Evolutionary conservation across 2,888 invertebrate species (phyloP).

Genomic region (Magallana nippona): DNA sequence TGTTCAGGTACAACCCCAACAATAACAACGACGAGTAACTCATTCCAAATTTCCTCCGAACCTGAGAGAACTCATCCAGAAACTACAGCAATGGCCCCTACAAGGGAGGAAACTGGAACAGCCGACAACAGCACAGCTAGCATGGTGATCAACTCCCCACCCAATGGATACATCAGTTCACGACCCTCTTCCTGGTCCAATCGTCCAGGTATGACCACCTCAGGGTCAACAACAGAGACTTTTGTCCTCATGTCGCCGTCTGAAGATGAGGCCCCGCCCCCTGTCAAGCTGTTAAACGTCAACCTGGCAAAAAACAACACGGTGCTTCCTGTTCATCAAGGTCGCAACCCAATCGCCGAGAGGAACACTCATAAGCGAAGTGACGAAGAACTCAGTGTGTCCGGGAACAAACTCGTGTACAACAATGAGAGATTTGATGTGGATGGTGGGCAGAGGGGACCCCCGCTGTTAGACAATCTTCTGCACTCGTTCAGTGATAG

Average conservation of each 20-base stretch:
- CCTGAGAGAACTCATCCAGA: constrained; percentile 40
- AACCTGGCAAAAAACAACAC: constrained; percentile 67
- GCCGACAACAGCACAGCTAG: constrained; percentile 52
- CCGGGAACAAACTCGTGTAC: constrained; percentile 65
- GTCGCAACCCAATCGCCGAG: constrained; percentile 90
- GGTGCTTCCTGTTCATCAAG: constrained; percentile 89
- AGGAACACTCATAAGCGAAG: constrained; percentile 85
- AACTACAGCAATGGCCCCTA: constrained; percentile 57
- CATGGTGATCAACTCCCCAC: constrained; percentile 45
- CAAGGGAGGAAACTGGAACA: constrained; percentile 35
- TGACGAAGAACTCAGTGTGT: constrained; percentile 81
- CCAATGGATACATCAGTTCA: constrained; percentile 43
- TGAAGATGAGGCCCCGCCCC: constrained; percentile 77
- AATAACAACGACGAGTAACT: constrained; percentile 80
- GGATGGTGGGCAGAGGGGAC: constrained; percentile 55
- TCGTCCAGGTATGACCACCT: constrained; percentile 72
- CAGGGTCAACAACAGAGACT: constrained; percentile 84
- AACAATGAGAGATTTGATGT: constrained; percentile 58
- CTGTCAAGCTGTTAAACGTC: constrained; percentile 72
- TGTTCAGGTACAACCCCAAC: constrained; percentile 82
- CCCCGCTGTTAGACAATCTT: constrained; percentile 61
- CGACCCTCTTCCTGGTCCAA: constrained; percentile 60
- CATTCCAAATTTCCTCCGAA: constrained; percentile 41
- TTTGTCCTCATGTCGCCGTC: constrained; percentile 83
- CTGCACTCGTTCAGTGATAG: constrained; percentile 75